Evolutionary conservation across 1,140 invertebrate species (phyloP), one percentile per base, ranked within the genome.

Genomic region (Eulimnadia texana): DNA sequence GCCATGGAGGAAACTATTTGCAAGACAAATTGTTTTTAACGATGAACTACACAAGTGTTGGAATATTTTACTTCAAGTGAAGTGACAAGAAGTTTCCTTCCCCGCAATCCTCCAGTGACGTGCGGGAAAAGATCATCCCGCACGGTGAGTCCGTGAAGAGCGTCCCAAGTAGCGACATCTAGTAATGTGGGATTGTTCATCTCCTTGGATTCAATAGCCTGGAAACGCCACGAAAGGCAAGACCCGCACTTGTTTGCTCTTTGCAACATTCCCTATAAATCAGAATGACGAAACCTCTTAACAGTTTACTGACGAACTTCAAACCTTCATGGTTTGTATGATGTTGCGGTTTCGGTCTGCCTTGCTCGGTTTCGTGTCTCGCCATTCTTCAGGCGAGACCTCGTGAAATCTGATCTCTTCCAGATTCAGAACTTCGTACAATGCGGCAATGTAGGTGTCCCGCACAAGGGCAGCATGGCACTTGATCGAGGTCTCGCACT

Each of bases 1-100:
- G 85, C 88, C 88, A 92, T 0, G 88, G 88, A 1, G 88, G 88
- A 76, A 85, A 88, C 88, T 91, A 64, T 9, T 63, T 55, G n/a
- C 20, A 13, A 65, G 24, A 60, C 1, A 25, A 58, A 23, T 50
- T 13, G 57, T n/a, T 42, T 59, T 63, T 24, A 50, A 60, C 50
- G 49, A 9, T 19, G 16, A 2, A 49, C 9, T 16, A 55, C 20
- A 13, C 11, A 10, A 50, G 23, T 22, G 19, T n/a, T n/a, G n/a
- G n/a, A n/a, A n/a, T n/a, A n/a, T n/a, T n/a, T n/a, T 66, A 72
- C 69, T 63, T 70, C 63, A 13, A 72, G 63, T 3, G 72, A 72
- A 1, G 70, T 68, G 23, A 74, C 67, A 9, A 68, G 51, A 52
- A 73, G 67, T 19, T 71, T 76, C 64, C 82, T 80, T n/a, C 84